A percentile compares a stretch with the other conserved stretches of the same genome.
These are phyloP conservation scores for Cryptus armator DNA, from an alignment of 2,888 invertebrate genomes.

Conservation along the genomic window DNA sequence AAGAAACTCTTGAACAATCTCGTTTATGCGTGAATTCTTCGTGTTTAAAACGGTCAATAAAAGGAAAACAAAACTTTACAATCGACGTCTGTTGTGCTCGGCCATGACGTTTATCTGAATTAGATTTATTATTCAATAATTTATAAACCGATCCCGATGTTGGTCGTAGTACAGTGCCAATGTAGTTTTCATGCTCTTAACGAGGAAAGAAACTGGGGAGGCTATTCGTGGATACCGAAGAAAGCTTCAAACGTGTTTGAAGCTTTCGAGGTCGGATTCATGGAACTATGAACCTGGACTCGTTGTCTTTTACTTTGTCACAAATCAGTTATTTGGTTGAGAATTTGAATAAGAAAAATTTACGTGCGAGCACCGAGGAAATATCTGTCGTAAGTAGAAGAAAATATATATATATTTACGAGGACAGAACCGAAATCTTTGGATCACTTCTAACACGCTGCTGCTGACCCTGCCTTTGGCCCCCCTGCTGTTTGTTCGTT, in stretches of 20 bases:
- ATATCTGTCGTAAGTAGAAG: slow-evolving; percentile 92
- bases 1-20: not conserved
- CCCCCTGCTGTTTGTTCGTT: slow-evolving; percentile 61
- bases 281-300: slow-evolving; percentile 99
- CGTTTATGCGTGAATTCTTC: not conserved
- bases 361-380: slow-evolving; percentile 95
- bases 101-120: slow-evolving; percentile 84
- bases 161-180: slow-evolving; percentile 85
- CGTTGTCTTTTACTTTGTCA: slow-evolving; percentile 99
- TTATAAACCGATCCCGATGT: slow-evolving; percentile 85
- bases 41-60: not conserved
- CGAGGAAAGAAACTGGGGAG: slow-evolving; percentile 84
- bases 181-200: slow-evolving; percentile 85
- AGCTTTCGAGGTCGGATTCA: slow-evolving; percentile 96
- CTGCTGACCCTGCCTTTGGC: slow-evolving; percentile 23
- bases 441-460: slow-evolving; percentile 42
- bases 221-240: slow-evolving; percentile 92
- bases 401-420: not conserved
- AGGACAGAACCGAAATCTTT: not conserved
- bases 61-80: not conserved
- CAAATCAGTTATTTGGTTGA: slow-evolving; percentile 99
- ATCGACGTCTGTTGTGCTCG: slow-evolving; percentile 75
- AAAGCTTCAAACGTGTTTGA: slow-evolving; percentile 97
- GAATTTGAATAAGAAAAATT: slow-evolving; percentile 98
- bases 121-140: slow-evolving; percentile 69